Conservation (phyloP, 2,113 vertebrate species). For the Amphiprion ocellaris region DNA sequence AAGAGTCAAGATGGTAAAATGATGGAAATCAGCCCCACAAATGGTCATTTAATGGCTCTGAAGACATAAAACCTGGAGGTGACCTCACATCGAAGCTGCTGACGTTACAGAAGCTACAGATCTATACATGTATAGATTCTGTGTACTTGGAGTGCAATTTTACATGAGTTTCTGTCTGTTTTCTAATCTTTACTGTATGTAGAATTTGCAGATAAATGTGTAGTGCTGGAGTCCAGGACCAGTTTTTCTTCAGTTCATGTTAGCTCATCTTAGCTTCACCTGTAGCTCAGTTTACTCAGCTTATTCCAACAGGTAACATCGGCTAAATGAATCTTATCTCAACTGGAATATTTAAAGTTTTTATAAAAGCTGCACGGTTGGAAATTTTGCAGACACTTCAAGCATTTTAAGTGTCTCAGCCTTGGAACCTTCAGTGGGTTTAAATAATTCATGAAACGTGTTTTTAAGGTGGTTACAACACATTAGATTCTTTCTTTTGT, state of each 20-base stretch:
- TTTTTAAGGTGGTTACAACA: not conserved
- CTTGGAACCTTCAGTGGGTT: constrained; percentile 8
- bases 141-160: too few species aligned
- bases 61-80: constrained; percentile 16
- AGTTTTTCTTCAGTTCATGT: not conserved
- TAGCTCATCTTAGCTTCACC: too few species aligned
- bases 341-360: too few species aligned
- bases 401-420: not conserved
- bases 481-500: too few species aligned
- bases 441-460: constrained; percentile 3
- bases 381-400: not conserved
- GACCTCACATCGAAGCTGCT: constrained; percentile 18
- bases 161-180: too few species aligned
- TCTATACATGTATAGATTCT: constrained; percentile 38
- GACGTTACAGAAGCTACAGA: constrained; percentile 33
- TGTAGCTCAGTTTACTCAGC: too few species aligned
- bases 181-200: too few species aligned
- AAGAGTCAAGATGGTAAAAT: not conserved
- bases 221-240: not conserved
- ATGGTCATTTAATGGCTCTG: constrained; percentile 25
- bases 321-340: too few species aligned
- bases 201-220: not conserved
- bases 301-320: not conserved
- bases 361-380: not conserved
- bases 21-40: constrained; percentile 6